Evolutionary conservation across 2,888 invertebrate species (phyloP), one percentile per base, ranked within the genome.

Genomic region (Bombyx huttoni): DNA sequence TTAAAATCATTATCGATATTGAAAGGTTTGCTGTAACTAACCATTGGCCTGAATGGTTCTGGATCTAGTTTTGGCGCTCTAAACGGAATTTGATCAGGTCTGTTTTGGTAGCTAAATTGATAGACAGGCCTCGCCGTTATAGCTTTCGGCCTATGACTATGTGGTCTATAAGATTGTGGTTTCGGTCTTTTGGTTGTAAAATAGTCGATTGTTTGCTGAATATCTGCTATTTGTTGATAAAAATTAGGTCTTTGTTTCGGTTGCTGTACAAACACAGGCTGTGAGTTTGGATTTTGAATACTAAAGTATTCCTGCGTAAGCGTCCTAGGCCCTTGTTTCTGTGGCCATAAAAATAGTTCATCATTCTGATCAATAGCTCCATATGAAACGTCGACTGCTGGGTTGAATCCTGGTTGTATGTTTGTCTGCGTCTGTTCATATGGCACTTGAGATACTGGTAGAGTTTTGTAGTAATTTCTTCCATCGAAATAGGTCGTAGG

Each of bases 31-130:
- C 89, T 89, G 64, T 89, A 89, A 61, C 89, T 90, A 13, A 92
- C 90, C 91, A 92, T 91, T 6, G 92, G 91, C 53, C 91, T 84
- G 66, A 92, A 91, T 1, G 91, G 92, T 65, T 91, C 91, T 1
- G 90, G 86, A 56, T 90, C 91, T 58, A 91, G 74, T 57, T 89
- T 87, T 0, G 89, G 89, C 34, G 89, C 89, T 47, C 89, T 73
- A 75, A 89, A 89, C 3, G 81, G 79, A 24, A 80, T 60, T 49
- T 87, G 83, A 46, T 89, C 89, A 8, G 81, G 87, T 57, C 87
- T 78, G 0, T 91, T 89, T 68, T 94, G 92, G 67, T 92, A 94
- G 64, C 92, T 93, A 70, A 92, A 94, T 68, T 94, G 94, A 68
- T 94, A 94, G 3, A 84, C 78, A 0, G 93, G 92, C 66, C 91